Percentiles rank a stretch among this genome's conserved stretches.
These are phyloP conservation scores for Sminthurinus aureus DNA, from an alignment of 2,888 invertebrate genomes.

Conservation along the genomic window DNA sequence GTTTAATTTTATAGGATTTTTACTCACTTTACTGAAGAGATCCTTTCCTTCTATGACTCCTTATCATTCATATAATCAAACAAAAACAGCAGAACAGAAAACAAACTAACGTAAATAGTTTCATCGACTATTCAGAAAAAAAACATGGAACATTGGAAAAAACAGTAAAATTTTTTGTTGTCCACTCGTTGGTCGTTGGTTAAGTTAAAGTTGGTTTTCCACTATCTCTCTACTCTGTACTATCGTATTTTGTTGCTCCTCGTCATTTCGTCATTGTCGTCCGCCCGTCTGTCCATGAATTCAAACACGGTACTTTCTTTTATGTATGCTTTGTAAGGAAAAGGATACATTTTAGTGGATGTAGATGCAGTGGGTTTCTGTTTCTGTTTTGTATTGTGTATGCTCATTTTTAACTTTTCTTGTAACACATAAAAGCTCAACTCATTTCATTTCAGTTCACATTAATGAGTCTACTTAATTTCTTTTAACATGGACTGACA, in stretches of 20 bases:
- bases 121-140: too few relatives aligned
- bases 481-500: constrained; percentile 24
- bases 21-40: background rate
- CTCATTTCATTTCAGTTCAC: constrained; percentile 29
- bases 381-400: too few relatives aligned
- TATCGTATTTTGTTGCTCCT: background rate
- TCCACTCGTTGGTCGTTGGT: too few relatives aligned
- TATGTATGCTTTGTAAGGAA: background rate
- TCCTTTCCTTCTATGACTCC: background rate
- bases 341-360: background rate
- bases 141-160: background rate
- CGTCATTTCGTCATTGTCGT: constrained; percentile 38
- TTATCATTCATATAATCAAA: constrained; percentile 27
- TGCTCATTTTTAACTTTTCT: constrained; percentile 3
- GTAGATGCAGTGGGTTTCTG: background rate
- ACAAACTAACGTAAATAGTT: too few relatives aligned
- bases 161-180: constrained; percentile 11
- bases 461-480: constrained; percentile 38
- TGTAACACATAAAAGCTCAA: constrained; percentile 36
- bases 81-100: too few relatives aligned
- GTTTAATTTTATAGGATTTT: background rate
- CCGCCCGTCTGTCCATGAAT: background rate
- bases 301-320: background rate
- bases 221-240: background rate
- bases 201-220: background rate